A percentile compares a stretch with the other conserved stretches of the same genome.
Evolutionary conservation across 2,797 vertebrate genomes (phyloP).

Genomic region (Steatocranus sp.): DNA sequence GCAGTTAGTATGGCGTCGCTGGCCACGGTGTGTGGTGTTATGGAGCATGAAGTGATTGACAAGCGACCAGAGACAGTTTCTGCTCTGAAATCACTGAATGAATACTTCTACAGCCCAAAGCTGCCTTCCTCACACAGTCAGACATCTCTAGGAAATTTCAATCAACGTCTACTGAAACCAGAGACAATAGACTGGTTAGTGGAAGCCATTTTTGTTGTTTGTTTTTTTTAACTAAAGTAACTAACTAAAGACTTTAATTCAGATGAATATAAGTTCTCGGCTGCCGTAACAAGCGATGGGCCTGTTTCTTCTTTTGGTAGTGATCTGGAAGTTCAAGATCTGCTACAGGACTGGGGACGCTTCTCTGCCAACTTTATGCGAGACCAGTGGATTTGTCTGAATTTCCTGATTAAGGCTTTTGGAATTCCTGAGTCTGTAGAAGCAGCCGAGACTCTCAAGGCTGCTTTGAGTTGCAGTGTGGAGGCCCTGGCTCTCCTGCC

Average conservation of each 20-base stretch:
- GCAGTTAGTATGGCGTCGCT: constrained; percentile 81
- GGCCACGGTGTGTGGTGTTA: constrained; percentile 74
- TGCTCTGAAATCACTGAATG: constrained; percentile 63
- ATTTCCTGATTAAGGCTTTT: constrained; percentile 70
- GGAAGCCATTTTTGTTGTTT: rapidly evolving
- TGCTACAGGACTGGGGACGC: constrained; percentile 86
- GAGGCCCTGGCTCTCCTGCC: constrained; percentile 85
- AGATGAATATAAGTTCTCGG: background rate
- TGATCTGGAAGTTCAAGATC: constrained; percentile 50
- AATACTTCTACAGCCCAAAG: constrained; percentile 63
- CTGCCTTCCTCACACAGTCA: constrained; percentile 22
- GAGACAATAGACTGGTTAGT: constrained; percentile 54
- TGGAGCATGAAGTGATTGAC: constrained; percentile 46
- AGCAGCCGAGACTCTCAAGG: constrained; percentile 47
- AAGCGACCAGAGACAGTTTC: constrained; percentile 52
- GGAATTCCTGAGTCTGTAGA: constrained; percentile 13
- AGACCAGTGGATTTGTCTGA: constrained; percentile 89
- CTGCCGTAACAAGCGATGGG: background rate
- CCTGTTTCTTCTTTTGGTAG: constrained; percentile 55
- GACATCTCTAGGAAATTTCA: constrained; percentile 59
- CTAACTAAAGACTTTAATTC: background rate
- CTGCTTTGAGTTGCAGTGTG: constrained; percentile 65
- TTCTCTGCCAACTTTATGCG: constrained; percentile 79
- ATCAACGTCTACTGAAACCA: constrained; percentile 80
- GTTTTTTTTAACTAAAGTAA: background rate